Base-by-base conservation (phyloP, 2,888 invertebrate species). In the Melanophora roralis region DNA sequence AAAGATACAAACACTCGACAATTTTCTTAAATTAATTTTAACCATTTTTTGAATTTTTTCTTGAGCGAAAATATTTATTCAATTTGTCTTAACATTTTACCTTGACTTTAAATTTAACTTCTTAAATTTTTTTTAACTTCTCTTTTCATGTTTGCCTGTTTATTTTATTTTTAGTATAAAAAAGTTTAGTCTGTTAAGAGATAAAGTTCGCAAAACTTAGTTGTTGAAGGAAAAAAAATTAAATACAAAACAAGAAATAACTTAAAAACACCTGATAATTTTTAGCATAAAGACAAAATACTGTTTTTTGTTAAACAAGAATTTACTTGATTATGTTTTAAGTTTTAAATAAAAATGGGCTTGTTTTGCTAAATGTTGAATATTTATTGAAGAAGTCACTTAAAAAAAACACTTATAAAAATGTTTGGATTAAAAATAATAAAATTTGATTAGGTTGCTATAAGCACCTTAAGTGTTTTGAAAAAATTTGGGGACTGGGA, bases 251-350 rank as follows among this genome's bases (percentile, higher is more conserved):
- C 59, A 71, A 59, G 60, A 75, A 75, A 80, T 72, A 62, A 62
- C 71, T 72, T 72, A 67, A 55, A 62, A 80, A 73, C 79, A 80
- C 76, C 80, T 80, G 80, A 80, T 80, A 72, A 59, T 51, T 68
- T 68, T 62, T 36, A 49, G n/a, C 60, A 57, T 8, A 36, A 72
- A 67, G 53, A 62, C 40, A 60, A 72, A 79, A 12, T 43, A 49
- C 60, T 43, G 59, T 32, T 36, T 45, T 27, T 32, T 43, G 7
- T 51, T 36, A 8, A 34, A 14, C 12, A 43, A 7, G 11, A 68
- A 64, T 21, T 36, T 32, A 11, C 43, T 19, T 51, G 19, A 19
- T 51, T 51, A 6, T 12, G 19, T 38, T 65, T 49, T 12, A 40
- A 12, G 57, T 73, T 65, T 40, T 14, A 23, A 67, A 49, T 40